These are phyloP conservation scores for Falcaria lacertinaria DNA, from an alignment of 2,888 invertebrate species.

Conservation along the genomic window DNA sequence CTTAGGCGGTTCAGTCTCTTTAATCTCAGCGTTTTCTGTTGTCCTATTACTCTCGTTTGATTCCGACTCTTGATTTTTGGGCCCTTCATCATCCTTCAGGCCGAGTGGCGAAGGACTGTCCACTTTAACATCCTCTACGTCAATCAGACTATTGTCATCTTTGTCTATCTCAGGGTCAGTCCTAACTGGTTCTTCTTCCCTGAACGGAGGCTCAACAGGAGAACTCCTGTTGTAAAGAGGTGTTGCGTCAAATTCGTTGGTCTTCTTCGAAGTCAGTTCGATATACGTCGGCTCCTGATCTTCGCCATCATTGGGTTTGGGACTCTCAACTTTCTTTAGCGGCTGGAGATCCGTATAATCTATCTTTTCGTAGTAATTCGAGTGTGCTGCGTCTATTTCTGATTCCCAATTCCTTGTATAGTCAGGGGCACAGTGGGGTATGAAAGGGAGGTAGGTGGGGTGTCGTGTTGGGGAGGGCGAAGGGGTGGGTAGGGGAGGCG, in stretches of 20 bases:
- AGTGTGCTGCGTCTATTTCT: constrained; percentile 72
- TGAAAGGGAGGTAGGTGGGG: constrained; percentile 63
- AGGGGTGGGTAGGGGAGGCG: constrained; percentile 73
- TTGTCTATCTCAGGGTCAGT: constrained; percentile 73
- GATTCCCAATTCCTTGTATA: constrained; percentile 76
- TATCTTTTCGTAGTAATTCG: constrained; percentile 68
- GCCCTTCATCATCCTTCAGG: constrained; percentile 37
- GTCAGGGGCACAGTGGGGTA: constrained; percentile 66
- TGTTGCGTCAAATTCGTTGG: constrained; percentile 45
- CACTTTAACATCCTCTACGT: constrained; percentile 69
- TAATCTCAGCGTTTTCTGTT: constrained; percentile 43
- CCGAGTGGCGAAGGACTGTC: constrained; percentile 45
- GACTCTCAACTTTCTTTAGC: constrained; percentile 65
- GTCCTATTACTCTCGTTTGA: constrained; percentile 46
- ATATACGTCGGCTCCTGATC: constrained; percentile 69
- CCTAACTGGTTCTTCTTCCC: constrained; percentile 63
- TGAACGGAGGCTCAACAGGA: constrained; percentile 58
- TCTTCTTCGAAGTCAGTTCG: constrained; percentile 65
- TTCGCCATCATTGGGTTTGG: constrained; percentile 52
- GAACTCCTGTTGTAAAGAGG: constrained; percentile 49
- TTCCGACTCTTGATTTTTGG: constrained; percentile 20
- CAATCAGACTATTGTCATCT: constrained; percentile 69
- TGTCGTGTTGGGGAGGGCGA: constrained; percentile 73
- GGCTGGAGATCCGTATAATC: constrained; percentile 68
- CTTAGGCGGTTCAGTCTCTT: constrained; percentile 40